Base-by-base conservation (phyloP, 2,888 invertebrate genomes). In the Gerosis bhagava region DNA sequence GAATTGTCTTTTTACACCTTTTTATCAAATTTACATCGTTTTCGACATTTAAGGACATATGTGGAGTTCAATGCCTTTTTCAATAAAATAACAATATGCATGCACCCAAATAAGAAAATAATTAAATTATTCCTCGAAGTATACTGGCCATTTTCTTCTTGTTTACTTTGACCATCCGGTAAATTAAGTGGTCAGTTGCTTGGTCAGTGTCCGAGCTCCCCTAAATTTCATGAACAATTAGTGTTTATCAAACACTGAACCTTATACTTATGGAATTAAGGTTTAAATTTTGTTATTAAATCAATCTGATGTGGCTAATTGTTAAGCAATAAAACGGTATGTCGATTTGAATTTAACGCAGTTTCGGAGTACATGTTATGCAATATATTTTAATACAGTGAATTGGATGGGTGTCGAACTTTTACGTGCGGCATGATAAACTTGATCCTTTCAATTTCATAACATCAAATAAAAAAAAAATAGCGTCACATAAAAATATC, bases 281-380 rank as follows among this genome's bases (percentile, higher is more conserved):
- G 58, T 32, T 12, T 6, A 25, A 5, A 16, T 37, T 45, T 6
- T 5, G 12, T 21, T 15, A 29, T 29, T 50, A 37, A 32, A 21
- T n/a, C 17, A n/a, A n/a, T 6, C 5, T 13, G 29, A 15, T 12
- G 29, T 4, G 56, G 46, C 63, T 82, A 80, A 83, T 83, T 74
- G 82, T 72, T 63, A 59, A 51, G 77, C 78, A 73, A 82, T 83
- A 82, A 83, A 81, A 63, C 81, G 74, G 69, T 68, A 81, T 83
- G 82, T 74, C 76, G 25, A 1, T 5, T 29, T 10, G 34, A n/a
- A n/a, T n/a, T n/a, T n/a, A n/a, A n/a, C n/a, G n/a, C n/a, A n/a
- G n/a, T n/a, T n/a, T n/a, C n/a, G n/a, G n/a, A n/a, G n/a, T n/a
- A n/a, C n/a, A n/a, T n/a, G n/a, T 62, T 62, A 65, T 67, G 71